Conservation (phyloP, 2,797 vertebrate species). For the Tenualosa thibaudeaui region DNA sequence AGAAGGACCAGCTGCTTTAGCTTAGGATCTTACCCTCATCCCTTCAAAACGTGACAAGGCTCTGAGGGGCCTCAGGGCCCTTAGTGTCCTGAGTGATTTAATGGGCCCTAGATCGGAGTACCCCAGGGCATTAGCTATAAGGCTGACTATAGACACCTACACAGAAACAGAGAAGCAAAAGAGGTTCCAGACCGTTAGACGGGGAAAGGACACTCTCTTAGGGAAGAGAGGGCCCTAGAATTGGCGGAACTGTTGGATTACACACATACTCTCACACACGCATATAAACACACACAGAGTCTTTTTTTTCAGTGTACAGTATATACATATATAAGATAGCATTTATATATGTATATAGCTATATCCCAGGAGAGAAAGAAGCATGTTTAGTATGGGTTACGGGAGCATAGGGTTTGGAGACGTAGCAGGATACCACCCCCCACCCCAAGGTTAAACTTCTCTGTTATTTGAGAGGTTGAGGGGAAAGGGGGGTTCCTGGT, state of each 20-base stretch:
- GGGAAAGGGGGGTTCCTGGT: conserved; percentile 56
- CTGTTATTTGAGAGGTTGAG: conserved; percentile 65
- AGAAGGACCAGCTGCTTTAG: conserved; percentile 88
- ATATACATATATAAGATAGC: conserved; percentile 82
- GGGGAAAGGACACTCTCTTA: conserved; percentile 80
- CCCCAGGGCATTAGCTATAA: conserved; percentile 94
- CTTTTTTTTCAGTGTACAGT: conserved; percentile 51
- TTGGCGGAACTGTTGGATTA: conserved; percentile 79
- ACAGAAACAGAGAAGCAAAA: conserved; percentile 95
- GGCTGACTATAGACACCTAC: conserved; percentile 95
- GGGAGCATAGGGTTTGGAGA: conserved; percentile 71
- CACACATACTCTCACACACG: conserved; percentile 81
- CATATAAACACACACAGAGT: conserved; percentile 47
- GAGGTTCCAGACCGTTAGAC: conserved; percentile 99
- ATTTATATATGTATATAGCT: conserved; percentile 84
- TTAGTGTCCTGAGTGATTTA: conserved; percentile 95
- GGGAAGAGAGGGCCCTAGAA: conserved; percentile 86
- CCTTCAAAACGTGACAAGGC: conserved; percentile 96
- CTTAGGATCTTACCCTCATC: conserved; percentile 90
- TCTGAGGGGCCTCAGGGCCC: conserved; percentile 94
- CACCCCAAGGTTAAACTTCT: conserved; percentile 67
- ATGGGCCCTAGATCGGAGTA: conserved; percentile 96
- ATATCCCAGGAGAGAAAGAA: conserved; percentile 68
- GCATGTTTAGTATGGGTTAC: conserved; percentile 79
- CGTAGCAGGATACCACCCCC: conserved; percentile 55